Evolutionary conservation across 2,113 vertebrate genomes (phyloP), one percentile per base, ranked within the genome.

Genomic region (Deroptyus accipitrinus): DNA sequence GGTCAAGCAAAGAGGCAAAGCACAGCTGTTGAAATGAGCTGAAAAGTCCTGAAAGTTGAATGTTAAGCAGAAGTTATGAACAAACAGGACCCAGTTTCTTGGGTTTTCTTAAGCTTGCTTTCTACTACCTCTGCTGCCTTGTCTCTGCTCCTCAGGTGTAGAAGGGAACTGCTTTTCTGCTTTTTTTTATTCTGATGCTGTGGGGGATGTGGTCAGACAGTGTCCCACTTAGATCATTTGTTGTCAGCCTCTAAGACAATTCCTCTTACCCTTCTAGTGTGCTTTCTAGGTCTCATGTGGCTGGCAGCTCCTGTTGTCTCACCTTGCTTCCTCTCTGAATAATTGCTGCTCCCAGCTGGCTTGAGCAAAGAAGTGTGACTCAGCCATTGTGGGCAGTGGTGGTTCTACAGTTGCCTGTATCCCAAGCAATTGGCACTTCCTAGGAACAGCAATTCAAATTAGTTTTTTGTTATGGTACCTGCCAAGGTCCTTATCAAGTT

Each of bases 71-170:
- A 64, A 17, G 5, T 72, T n/a, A 20, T 30, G 22, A 83, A 25
- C 24, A 51, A 37, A 44, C 4, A 1, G 16, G 37, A 59, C 37
- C 6, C 24, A 9, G 13, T 64, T 87, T 39, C 37, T 49, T 69
- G 39, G 24, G 11, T 42, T 17, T 31, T 74, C 20, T 12, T 46
- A 35, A 52, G 33, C 42, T 39, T 52, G 19, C 17, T 66, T 72
- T 77, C 37, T 57, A 27, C 33, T 82, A 2, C 33, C 57, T 59
- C n/a, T 3, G 0, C 55, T 59, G 9, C 33, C 22, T 59, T 27
- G 16, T 55, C 70, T 49, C 49, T 51, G 37, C 57, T 73, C 28
- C 59, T 51, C 1, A 0, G 39, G 33, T 1, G 0, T 10, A 5
- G 5, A 27, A 12, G 5, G 2, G 49, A 15, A 9, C 28, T 83